phyloP scores from a whole-genome alignment of 92 coral and sea anemone genomes.

The Heliopora coerulea region DNA sequence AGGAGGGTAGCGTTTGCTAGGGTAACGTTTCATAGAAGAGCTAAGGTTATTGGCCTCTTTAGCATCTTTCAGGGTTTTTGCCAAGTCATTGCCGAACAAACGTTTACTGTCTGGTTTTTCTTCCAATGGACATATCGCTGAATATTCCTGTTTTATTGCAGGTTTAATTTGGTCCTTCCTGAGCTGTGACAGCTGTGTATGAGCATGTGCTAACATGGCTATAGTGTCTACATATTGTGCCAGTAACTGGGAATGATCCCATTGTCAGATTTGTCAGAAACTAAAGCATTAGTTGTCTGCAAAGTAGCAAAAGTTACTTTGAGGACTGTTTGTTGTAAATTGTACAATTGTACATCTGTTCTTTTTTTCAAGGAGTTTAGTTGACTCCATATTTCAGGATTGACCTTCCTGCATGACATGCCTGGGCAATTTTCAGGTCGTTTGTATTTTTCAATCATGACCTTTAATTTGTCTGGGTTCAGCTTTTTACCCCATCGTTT shows the following conservation, averaged over 20 bases:
- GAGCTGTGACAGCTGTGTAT: conserved; percentile 23
- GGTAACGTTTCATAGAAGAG: not conserved
- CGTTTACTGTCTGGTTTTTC: conserved; percentile 23
- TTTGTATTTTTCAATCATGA: conserved; percentile 42
- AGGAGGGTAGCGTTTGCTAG: not conserved
- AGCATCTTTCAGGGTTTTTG: conserved; percentile 24
- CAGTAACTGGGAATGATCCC: too few relatives aligned
- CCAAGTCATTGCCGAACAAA: conserved; percentile 45
- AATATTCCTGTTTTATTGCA: conserved; percentile 10
- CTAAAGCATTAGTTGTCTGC: conserved; percentile 22
- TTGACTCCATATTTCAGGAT: conserved; percentile 31
- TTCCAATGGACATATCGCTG: conserved; percentile 12
- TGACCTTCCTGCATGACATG: not conserved
- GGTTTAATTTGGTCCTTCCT: conserved; percentile 37
- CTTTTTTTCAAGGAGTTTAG: conserved; percentile 4
- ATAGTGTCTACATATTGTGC: conserved; percentile 17
- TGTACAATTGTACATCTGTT: conserved; percentile 24
- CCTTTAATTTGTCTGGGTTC: conserved; percentile 45
- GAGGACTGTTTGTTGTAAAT: conserved; percentile 28
- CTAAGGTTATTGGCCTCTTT: conserved; percentile 11
- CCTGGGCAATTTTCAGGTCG: conserved; percentile 47
- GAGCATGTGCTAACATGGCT: conserved; percentile 21
- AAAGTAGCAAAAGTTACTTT: conserved; percentile 27
- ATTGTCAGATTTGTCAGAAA: too few relatives aligned
- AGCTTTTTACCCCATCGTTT: conserved; percentile 52